Conservation (phyloP, 2,113 vertebrate genomes). For the Scartelaos histophorus region DNA sequence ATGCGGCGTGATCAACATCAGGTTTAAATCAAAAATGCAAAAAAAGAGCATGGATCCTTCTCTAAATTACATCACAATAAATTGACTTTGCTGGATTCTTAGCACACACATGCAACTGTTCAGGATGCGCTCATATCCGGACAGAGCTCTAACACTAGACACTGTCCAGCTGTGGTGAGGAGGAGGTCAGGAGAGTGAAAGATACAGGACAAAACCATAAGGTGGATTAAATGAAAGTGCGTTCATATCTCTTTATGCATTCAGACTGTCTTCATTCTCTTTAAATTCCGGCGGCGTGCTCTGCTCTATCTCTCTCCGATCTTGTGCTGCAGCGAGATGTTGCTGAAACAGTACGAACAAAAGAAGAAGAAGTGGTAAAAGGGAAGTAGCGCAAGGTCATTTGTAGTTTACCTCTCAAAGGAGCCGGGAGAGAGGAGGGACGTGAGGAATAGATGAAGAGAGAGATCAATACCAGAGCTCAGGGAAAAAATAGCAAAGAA, state of each 20-base stretch:
- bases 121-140: constrained; percentile 64
- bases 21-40: too few relatives aligned
- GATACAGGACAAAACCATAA: constrained; percentile 63
- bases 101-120: constrained; percentile 79
- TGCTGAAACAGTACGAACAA: constrained; percentile 63
- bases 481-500: constrained; percentile 21
- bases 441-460: constrained; percentile 19
- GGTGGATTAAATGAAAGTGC: constrained; percentile 1
- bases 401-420: constrained; percentile 62
- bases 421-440: constrained; percentile 29
- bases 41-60: too few relatives aligned
- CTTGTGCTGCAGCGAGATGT: constrained; percentile 49
- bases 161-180: constrained; percentile 39
- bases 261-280: constrained; percentile 27
- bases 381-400: constrained; percentile 66
- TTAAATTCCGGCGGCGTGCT: constrained; percentile 24
- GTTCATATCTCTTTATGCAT: constrained; percentile 20
- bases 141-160: constrained; percentile 82
- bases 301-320: constrained; percentile 53
- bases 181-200: constrained; percentile 75
- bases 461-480: constrained; percentile 38
- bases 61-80: background rate
- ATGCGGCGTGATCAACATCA: too few relatives aligned
- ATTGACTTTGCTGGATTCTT: constrained; percentile 75
- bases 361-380: constrained; percentile 55